Base-by-base conservation (phyloP, 1,140 invertebrate genomes). In the Aricia agestis region DNA sequence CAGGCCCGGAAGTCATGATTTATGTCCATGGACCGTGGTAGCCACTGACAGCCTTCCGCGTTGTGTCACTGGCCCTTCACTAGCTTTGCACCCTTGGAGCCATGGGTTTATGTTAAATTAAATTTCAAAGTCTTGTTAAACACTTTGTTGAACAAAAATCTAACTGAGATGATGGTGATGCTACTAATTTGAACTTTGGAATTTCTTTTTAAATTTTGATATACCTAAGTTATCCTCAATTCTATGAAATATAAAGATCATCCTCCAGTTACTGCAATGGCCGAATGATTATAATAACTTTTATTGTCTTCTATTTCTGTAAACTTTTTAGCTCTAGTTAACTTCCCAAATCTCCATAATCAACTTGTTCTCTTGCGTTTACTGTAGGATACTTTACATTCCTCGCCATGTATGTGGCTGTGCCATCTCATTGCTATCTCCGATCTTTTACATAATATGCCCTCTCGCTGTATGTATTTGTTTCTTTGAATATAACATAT, bases 31-130 rank as follows among this genome's bases (percentile, higher is more conserved):
- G 45, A 13, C 45, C 59, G 25, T 63, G 59, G 59, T 63, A 18
- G 5, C 18, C 18, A 63, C 18, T 18, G 19, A 25, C 59, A 11
- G 19, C 19, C 59, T 63, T 63, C 59, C 59, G 59, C 9, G 59
- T 63, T 63, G 59, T 63, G 59, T 63, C 59, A 19, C 59, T 63
- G 59, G 59, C 59, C 59, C 59, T 63, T 19, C 18, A 18, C 18
- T 11, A 19, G 18, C 59, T 63, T 19, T 52, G 9, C 1, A 13
- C 17, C 19, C 11, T 63, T 19, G 10, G 19, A 10, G 18, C 59
- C 10, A 19, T 19, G 18, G 6, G 18, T 11, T 25, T 19, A 18
- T 18, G 59, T 63, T 25, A 63, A 52, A 52, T 15, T 25, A 25
- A 25, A 11, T 17, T 18, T 25, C 18, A 19, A 19, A 19, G 19